Evolutionary conservation across 2,797 vertebrate genomes (phyloP), one percentile per base, ranked within the genome.

Genomic region (Pipistrellus pygmaeus): DNA sequence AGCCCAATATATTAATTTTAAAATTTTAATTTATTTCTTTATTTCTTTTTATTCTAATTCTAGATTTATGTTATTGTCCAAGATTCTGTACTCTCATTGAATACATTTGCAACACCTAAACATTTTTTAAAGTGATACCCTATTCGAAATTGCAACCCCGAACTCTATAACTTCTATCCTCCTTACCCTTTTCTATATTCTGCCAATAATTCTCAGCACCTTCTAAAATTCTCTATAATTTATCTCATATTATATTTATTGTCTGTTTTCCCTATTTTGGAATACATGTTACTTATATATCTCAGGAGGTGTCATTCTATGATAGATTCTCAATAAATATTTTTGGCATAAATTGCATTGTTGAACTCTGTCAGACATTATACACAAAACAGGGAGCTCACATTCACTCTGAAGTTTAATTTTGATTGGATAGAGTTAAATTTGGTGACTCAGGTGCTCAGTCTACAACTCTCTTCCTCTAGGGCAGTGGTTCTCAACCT

Each of bases 91-190:
- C 53, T 72, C 23, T 32, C 35, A 66, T 44, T 66, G 23, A 92
- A 51, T 81, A 53, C 23, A 38, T 60, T 72, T 68, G 15, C 38
- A 81, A 91, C 18, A 38, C 64, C 10, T 13, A 83, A 84, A 48
- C 57, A 17, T 4, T 48, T 78, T 48, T 77, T n/a, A 12, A 88
- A 69, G 25, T 44, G 27, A 27, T 10, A 25, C 25, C 30, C 21
- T 75, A 48, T 53, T 88, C 73, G 55, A 85, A 93, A 94, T 68
- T 84, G 32, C 14, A 41, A 53, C 18, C 55, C 25, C 32, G 81
- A 85, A 76, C 4, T 51, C 32, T 46, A 2, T 12, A 57, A 72
- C 57, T 66, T 20, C 46, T 55, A 21, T 75, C 18, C 3, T 62
- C 25, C 8, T 76, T 38, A 86, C 6, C 30, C 76, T 83, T 93